A percentile compares a stretch with the other conserved stretches of the same genome.
phyloP scores from a whole-genome alignment of 2,113 vertebrate genomes.

The Phalacrocorax carbo region DNA sequence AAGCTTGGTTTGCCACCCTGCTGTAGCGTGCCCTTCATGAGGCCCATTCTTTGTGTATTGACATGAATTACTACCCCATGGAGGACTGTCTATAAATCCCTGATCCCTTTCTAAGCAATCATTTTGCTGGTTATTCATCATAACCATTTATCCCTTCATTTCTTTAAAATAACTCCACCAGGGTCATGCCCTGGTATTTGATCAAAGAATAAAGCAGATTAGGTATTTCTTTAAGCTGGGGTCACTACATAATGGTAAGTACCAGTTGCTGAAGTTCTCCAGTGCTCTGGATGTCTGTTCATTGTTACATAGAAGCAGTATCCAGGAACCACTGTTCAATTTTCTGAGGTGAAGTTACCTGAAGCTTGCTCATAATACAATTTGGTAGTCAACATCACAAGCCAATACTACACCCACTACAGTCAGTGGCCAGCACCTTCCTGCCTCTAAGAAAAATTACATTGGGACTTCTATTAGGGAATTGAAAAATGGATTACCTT shows the following conservation, averaged over 20 bases:
- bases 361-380: not conserved
- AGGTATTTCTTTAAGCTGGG: not conserved
- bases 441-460: slow-evolving; percentile 9
- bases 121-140: not conserved
- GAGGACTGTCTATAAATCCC: not conserved
- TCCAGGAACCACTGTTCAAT: not conserved
- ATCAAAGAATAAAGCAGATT: not conserved
- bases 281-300: not conserved
- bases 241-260: not conserved
- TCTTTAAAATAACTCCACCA: not conserved
- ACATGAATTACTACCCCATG: not conserved
- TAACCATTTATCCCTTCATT: not conserved
- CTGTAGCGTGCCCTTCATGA: not conserved
- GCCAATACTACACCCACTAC: not conserved
- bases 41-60: not conserved
- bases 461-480: not conserved
- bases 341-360: not conserved
- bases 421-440: not conserved
- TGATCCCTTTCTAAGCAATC: not conserved
- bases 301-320: not conserved
- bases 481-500: slow-evolving; percentile 70
- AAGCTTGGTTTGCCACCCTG: not conserved
- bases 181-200: not conserved
- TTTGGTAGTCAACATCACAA: not conserved
- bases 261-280: not conserved